phyloP scores from a whole-genome alignment of 2,888 invertebrate genomes.

The Mimachlamys varia region DNA sequence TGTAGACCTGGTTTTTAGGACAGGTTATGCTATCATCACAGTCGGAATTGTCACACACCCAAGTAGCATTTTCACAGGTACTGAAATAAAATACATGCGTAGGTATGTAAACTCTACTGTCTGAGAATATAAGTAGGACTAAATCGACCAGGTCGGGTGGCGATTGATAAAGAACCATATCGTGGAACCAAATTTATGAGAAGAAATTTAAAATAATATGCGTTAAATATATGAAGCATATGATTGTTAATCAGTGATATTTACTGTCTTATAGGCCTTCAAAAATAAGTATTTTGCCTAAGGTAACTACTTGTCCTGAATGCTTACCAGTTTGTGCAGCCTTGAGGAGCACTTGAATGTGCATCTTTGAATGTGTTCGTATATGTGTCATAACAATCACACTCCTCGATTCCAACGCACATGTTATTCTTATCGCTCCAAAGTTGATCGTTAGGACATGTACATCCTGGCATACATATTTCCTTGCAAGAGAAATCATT shows the following conservation, averaged over 20 bases:
- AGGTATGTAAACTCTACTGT: too few species aligned
- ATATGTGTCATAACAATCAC: constrained; percentile 56
- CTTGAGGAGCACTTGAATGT: constrained; percentile 41
- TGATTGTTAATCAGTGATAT: too few species aligned
- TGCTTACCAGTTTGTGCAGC: constrained; percentile 57
- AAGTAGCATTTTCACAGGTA: constrained; percentile 53
- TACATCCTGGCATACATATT: constrained; percentile 57
- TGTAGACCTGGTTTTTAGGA: constrained; percentile 53
- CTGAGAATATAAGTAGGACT: too few species aligned
- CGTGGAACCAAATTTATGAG: too few species aligned
- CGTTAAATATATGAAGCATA: too few species aligned
- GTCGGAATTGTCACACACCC: constrained; percentile 50
- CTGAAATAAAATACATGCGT: constrained; percentile 36
- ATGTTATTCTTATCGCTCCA: constrained; percentile 47
- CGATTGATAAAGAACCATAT: too few species aligned
- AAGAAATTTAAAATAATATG: too few species aligned
- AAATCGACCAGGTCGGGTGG: too few species aligned
- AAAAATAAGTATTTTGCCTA: too few species aligned
- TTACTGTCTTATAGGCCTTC: too few species aligned
- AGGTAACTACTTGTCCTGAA: not conserved
- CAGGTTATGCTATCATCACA: constrained; percentile 56
- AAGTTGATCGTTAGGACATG: constrained; percentile 50
- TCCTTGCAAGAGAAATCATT: constrained; percentile 53
- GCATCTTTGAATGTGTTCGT: constrained; percentile 45
- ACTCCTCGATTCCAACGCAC: constrained; percentile 52